Evolutionary conservation across 2,797 vertebrate genomes (phyloP).

Genomic region (Hypotaenidia okinawae): DNA sequence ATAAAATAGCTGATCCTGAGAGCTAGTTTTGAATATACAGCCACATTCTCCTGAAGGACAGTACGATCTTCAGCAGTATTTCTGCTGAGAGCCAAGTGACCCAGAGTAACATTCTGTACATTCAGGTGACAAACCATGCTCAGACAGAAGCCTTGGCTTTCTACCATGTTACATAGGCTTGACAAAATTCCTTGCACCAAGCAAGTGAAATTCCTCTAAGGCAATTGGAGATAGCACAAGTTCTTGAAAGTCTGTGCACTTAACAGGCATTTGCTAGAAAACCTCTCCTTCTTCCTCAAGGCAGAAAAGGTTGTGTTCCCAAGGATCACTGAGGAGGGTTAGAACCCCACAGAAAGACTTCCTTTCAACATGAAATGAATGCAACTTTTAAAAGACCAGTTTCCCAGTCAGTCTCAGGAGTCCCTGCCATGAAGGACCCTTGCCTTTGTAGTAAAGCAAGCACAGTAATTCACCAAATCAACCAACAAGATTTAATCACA

Average conservation of each 20-base stretch:
- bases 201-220: neutral
- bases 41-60: neutral
- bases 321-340: neutral
- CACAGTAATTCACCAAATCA: neutral
- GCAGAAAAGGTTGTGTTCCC: neutral
- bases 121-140: neutral
- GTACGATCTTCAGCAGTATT: neutral
- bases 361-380: neutral
- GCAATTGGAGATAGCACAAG: neutral
- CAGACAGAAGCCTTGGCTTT: neutral
- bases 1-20: neutral
- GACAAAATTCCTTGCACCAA: neutral
- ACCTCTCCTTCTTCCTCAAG: neutral
- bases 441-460: neutral
- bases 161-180: neutral
- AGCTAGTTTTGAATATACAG: neutral
- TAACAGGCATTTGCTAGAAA: neutral
- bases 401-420: neutral
- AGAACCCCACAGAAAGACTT: neutral
- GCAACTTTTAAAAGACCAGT: neutral
- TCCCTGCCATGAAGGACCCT: neutral
- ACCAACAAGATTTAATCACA: neutral
- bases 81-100: neutral
- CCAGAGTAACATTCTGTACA: neutral
- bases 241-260: neutral